These are phyloP conservation scores for Sphenodon punctatus DNA, from an alignment of 2,797 vertebrate genomes.

Conservation along the genomic window DNA sequence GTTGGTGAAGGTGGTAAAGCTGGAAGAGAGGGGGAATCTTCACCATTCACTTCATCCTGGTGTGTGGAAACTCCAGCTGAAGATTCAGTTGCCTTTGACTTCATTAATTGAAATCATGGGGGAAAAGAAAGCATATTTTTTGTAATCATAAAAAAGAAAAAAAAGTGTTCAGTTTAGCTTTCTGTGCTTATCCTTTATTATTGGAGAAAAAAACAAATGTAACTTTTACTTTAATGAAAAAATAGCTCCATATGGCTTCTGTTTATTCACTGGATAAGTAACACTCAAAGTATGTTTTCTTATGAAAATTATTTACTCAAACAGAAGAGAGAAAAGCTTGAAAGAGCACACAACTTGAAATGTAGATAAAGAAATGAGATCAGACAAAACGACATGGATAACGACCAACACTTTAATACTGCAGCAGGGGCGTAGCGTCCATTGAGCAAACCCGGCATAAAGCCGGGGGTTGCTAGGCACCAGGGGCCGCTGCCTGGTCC, in stretches of 20 bases:
- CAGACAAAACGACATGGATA: background rate
- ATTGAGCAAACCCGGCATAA: too few species aligned
- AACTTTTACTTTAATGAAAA: background rate
- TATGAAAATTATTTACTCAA: constrained; percentile 2
- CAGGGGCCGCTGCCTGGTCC: too few species aligned
- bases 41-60: constrained; percentile 21
- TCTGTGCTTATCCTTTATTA: constrained; percentile 45
- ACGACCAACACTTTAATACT: background rate
- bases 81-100: constrained; percentile 37
- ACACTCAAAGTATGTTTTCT: background rate
- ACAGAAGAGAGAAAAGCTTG: background rate
- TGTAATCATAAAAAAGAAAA: background rate
- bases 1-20: constrained; percentile 27
- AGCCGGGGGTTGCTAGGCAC: too few species aligned
- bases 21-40: constrained; percentile 36
- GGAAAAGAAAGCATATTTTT: constrained; percentile 16
- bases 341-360: background rate
- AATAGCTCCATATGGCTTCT: background rate
- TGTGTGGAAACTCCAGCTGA: constrained; percentile 30
- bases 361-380: background rate
- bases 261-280: background rate
- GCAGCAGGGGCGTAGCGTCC: too few species aligned
- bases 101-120: constrained; percentile 9
- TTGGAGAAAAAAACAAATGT: background rate
- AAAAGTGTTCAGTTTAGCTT: constrained; percentile 44